These are phyloP conservation scores for Hemitrygon akajei DNA, from an alignment of 2,797 vertebrate species.

Conservation along the genomic window DNA sequence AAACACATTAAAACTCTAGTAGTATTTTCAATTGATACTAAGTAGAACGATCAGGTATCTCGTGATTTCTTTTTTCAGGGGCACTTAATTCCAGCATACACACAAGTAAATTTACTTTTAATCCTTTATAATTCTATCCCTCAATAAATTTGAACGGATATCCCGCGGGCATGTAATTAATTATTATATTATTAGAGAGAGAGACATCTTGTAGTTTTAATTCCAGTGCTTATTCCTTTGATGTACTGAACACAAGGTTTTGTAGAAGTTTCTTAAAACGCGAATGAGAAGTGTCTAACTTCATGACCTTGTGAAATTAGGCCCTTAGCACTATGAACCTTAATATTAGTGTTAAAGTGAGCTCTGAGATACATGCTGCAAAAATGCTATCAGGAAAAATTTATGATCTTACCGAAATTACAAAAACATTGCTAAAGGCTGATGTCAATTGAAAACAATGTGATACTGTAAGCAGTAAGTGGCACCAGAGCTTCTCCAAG, in stretches of 20 bases:
- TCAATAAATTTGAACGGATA: neutral
- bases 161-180: neutral
- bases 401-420: too few species aligned
- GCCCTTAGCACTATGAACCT: neutral
- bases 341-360: too few species aligned
- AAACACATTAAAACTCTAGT: too few species aligned
- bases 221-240: too few species aligned
- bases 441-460: neutral
- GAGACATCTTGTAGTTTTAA: neutral
- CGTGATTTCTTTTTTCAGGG: neutral
- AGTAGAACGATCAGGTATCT: neutral
- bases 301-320: neutral
- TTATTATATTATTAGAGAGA: neutral
- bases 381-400: neutral
- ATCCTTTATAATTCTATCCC: neutral
- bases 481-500: too few species aligned
- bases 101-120: slow-evolving; percentile 20
- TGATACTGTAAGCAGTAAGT: neutral
- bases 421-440: neutral
- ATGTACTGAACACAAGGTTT: neutral
- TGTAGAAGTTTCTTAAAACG: neutral
- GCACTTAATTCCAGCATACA: neutral
- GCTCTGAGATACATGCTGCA: neutral
- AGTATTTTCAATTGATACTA: neutral
- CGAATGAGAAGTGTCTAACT: neutral